Conservation (phyloP, 35 echinoderm and acorn worm species). For the Acanthaster planci region DNA sequence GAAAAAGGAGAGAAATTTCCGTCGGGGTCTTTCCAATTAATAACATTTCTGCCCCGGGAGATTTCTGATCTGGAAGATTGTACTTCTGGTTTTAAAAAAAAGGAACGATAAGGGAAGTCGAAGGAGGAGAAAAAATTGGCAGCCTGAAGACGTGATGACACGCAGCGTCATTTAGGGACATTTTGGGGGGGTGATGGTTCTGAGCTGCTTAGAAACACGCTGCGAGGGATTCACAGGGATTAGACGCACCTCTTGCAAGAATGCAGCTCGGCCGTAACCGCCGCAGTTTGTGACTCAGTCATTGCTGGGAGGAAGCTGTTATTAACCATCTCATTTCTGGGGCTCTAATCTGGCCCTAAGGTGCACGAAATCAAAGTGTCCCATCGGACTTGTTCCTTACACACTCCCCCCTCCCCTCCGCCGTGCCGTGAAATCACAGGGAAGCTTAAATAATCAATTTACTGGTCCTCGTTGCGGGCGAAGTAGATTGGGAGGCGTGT, state of each 20-base stretch:
- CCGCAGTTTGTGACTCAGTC: constrained; percentile 2
- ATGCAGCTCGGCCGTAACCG: neutral
- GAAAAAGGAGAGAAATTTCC: neutral
- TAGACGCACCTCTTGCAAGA: neutral
- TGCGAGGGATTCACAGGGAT: neutral
- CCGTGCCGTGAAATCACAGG: neutral
- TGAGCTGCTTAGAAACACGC: constrained; percentile 17
- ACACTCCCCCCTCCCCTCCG: neutral
- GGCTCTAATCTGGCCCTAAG: neutral
- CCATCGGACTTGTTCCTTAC: neutral
- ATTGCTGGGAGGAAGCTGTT: neutral
- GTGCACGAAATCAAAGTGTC: neutral
- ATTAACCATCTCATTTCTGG: constrained; percentile 22
- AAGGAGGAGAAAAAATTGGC: no score
- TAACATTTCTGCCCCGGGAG: constrained; percentile 5
- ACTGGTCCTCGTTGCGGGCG: neutral
- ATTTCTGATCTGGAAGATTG: neutral
- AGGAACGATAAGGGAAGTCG: no score
- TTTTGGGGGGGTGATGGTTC: constrained; percentile 1
- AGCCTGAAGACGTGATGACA: no score
- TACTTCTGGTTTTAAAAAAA: no score
- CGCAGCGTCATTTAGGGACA: no score
- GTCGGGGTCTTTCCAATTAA: neutral
- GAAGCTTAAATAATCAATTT: constrained; percentile 20
- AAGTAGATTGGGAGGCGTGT: neutral